phyloP scores from a whole-genome alignment of 1,140 invertebrate species.

The Spodoptera litura region DNA sequence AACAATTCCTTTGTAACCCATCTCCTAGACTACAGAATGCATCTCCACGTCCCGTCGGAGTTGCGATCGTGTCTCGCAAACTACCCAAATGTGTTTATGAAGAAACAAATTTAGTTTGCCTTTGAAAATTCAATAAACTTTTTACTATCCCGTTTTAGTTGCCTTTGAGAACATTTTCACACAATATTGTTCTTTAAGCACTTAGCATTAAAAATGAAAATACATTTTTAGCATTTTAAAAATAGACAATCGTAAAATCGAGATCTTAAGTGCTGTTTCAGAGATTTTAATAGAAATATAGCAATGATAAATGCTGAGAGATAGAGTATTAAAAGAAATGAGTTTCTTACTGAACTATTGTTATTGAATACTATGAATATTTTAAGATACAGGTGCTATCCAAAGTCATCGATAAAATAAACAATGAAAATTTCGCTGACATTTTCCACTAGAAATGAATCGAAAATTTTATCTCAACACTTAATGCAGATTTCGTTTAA shows the following conservation, averaged over 20 bases:
- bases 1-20: not conserved
- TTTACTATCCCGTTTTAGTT: conserved; percentile 13
- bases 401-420: not conserved
- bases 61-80: conserved; percentile 47
- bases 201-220: not conserved
- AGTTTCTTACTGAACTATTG: not conserved
- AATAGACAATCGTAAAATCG: not conserved
- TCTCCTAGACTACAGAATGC: conserved; percentile 36
- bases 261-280: not conserved
- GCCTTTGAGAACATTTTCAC: not conserved
- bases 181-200: not conserved
- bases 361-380: not conserved
- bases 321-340: not conserved
- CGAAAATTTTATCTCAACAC: no score
- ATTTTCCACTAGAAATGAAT: not conserved
- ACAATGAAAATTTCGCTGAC: not conserved
- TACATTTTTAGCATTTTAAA: not conserved
- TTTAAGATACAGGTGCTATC: not conserved
- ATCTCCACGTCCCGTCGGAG: conserved; percentile 42
- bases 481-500: no score
- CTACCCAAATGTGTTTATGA: conserved; percentile 50
- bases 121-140: conserved; percentile 41
- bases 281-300: not conserved
- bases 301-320: not conserved
- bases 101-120: conserved; percentile 48